phyloP scores from a whole-genome alignment of 2,113 vertebrate species.

The Centropus bengalensis region DNA sequence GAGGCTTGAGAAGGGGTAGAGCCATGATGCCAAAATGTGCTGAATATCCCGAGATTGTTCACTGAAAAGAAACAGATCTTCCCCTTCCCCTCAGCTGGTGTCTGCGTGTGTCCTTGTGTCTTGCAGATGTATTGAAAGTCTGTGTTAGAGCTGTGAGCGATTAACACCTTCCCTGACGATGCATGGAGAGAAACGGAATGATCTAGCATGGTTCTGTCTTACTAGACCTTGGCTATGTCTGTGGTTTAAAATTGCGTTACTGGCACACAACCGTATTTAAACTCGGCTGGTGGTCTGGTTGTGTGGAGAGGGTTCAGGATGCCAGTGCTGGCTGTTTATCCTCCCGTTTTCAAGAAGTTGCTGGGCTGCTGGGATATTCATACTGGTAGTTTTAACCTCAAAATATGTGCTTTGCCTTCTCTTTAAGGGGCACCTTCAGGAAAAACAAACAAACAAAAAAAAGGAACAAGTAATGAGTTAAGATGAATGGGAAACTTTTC shows the following conservation, averaged over 20 bases:
- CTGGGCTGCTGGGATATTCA: neutral
- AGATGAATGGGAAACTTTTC: neutral
- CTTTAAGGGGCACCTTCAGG: neutral
- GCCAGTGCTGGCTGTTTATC: neutral
- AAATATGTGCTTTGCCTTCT: neutral
- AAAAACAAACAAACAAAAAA: too few relatives aligned
- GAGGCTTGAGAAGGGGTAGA: neutral
- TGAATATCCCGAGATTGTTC: neutral
- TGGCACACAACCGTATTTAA: neutral
- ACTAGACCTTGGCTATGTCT: neutral
- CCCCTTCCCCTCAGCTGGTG: neutral
- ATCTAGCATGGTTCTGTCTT: neutral
- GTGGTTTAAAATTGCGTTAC: neutral
- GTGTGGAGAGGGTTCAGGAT: neutral
- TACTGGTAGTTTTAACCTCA: neutral
- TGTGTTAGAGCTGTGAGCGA: constrained; percentile 47
- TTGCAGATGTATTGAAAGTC: constrained; percentile 53
- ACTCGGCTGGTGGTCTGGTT: neutral
- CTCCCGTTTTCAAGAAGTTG: neutral
- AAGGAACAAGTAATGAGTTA: neutral
- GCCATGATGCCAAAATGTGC: neutral
- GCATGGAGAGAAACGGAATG: constrained; percentile 19
- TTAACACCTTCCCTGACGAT: constrained; percentile 36
- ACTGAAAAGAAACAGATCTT: neutral
- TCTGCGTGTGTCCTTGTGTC: neutral